phyloP scores from a whole-genome alignment of 2,797 vertebrate species.

The Crocidura indochinensis region DNA sequence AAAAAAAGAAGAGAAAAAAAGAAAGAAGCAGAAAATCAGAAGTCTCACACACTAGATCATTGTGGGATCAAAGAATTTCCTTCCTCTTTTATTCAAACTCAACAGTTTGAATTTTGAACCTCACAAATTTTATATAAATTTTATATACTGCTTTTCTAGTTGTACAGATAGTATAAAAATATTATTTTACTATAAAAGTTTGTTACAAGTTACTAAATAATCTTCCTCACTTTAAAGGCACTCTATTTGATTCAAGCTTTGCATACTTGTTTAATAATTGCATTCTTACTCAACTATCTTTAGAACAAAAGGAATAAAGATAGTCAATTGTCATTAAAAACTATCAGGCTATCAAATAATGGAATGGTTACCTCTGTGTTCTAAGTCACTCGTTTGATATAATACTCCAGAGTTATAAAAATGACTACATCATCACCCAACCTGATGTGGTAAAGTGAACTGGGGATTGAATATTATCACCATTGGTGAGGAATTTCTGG shows the following conservation, averaged over 20 bases:
- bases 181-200: constrained; percentile 54
- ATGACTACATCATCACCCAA: background rate
- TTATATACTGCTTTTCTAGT: constrained; percentile 37
- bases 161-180: constrained; percentile 10
- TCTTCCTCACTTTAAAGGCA: background rate
- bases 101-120: constrained; percentile 34
- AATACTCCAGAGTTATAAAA: background rate
- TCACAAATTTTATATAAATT: constrained; percentile 48
- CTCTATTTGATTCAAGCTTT: constrained; percentile 30
- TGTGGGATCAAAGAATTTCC: constrained; percentile 18
- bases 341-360: background rate
- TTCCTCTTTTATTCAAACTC: constrained; percentile 21
- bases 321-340: constrained; percentile 24
- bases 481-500: background rate
- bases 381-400: background rate
- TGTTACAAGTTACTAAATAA: constrained; percentile 47
- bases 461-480: background rate
- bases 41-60: background rate
- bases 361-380: too few relatives aligned
- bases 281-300: constrained; percentile 26
- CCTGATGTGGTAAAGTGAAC: background rate
- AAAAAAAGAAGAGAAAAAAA: constrained; percentile 65
- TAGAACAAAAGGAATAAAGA: constrained; percentile 50
- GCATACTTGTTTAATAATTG: background rate
- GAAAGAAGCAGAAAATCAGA: constrained; percentile 58